These are phyloP conservation scores for Porites evermanni DNA, from an alignment of 92 coral and sea anemone species.

Conservation along the genomic window DNA sequence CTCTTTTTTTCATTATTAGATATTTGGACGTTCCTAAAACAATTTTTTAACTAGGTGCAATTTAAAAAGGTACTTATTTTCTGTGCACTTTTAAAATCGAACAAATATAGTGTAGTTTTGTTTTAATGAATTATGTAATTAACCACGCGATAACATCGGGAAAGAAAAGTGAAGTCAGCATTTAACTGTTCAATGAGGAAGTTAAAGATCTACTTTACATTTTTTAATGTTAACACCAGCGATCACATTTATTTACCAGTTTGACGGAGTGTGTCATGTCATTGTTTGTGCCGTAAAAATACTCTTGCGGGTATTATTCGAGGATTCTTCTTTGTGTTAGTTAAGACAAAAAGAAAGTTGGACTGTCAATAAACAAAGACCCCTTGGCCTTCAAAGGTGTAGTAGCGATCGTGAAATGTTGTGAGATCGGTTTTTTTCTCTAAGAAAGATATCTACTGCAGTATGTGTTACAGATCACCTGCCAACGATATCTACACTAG, in stretches of 20 bases:
- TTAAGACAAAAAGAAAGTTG: not conserved
- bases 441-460: too few relatives aligned
- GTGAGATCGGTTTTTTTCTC: too few relatives aligned
- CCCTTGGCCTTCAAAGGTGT: not conserved
- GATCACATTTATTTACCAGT: not conserved
- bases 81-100: too few relatives aligned
- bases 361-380: not conserved
- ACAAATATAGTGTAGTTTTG: too few relatives aligned
- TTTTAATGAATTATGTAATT: not conserved
- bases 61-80: too few relatives aligned
- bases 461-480: too few relatives aligned
- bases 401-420: not conserved
- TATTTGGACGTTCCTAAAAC: too few relatives aligned
- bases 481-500: too few relatives aligned
- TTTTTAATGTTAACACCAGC: constrained; percentile 8
- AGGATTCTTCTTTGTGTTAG: not conserved
- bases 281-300: constrained; percentile 15
- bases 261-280: not conserved
- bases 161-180: not conserved
- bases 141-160: not conserved
- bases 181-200: not conserved
- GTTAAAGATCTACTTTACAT: not conserved
- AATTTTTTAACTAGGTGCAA: too few relatives aligned
- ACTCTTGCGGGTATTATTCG: not conserved
- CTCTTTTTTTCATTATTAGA: too few relatives aligned